phyloP scores from a whole-genome alignment of 2,797 vertebrate species.

The Monodelphis domestica region DNA sequence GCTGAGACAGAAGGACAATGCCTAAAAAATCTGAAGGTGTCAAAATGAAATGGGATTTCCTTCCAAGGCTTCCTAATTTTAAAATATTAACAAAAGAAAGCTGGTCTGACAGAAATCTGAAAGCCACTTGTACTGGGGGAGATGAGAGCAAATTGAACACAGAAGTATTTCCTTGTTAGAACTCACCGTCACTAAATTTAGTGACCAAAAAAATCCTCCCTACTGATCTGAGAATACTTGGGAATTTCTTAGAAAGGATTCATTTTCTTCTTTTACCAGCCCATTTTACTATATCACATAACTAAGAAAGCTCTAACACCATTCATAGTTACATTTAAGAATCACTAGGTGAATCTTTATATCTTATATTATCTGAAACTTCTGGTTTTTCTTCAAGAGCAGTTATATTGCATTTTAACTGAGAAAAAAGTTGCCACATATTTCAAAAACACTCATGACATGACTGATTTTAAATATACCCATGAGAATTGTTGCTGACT shows the following conservation, averaged over 20 bases:
- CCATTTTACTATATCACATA: background rate
- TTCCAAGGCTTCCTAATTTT: background rate
- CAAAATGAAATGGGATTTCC: slow-evolving; percentile 15
- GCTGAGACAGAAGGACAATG: slow-evolving; percentile 11
- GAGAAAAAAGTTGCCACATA: background rate
- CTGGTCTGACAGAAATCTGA: background rate
- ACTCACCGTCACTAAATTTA: background rate
- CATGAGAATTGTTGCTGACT: background rate
- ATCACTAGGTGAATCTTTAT: background rate
- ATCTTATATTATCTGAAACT: background rate
- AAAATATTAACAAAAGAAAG: slow-evolving; percentile 1
- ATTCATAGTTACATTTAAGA: background rate
- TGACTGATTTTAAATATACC: background rate
- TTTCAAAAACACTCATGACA: background rate
- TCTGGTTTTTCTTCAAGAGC: background rate
- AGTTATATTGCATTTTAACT: background rate
- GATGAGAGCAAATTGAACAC: background rate
- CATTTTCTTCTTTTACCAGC: background rate
- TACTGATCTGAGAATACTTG: background rate
- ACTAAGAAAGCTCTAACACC: background rate
- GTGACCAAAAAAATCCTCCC: background rate
- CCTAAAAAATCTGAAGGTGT: background rate
- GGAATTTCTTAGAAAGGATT: background rate
- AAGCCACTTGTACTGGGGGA: background rate
- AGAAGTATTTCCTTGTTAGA: background rate